phyloP scores from a whole-genome alignment of 1,140 invertebrate species.

The Eubasilissa regina region DNA sequence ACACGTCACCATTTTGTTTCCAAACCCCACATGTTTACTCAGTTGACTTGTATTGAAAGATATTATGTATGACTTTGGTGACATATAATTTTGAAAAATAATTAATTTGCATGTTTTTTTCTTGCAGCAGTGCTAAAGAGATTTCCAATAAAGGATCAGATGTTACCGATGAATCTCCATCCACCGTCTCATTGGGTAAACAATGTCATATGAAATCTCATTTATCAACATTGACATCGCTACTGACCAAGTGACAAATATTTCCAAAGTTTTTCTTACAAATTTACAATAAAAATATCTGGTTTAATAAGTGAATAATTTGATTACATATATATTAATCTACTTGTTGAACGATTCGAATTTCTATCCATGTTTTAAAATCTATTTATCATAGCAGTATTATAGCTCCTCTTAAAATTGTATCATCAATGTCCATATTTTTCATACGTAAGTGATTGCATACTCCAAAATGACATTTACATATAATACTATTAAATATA shows the following conservation, averaged over 20 bases:
- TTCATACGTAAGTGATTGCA: too few species aligned
- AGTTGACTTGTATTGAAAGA: too few species aligned
- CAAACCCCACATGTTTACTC: too few species aligned
- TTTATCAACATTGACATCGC: conserved; percentile 41
- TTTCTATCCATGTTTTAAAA: conserved; percentile 24
- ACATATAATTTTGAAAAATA: background rate
- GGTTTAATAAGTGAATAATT: background rate
- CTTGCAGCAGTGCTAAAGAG: conserved; percentile 70
- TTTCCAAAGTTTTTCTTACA: conserved; percentile 13
- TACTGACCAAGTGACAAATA: conserved; percentile 49
- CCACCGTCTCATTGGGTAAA: conserved; percentile 16
- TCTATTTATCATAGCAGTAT: conserved; percentile 6
- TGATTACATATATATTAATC: background rate
- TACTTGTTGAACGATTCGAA: conserved; percentile 2
- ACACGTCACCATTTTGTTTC: too few species aligned
- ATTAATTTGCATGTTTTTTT: conserved; percentile 30
- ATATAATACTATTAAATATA: too few species aligned
- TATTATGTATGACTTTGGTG: too few species aligned
- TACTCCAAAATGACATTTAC: too few species aligned
- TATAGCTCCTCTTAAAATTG: too few species aligned
- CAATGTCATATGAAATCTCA: conserved; percentile 23
- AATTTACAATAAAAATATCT: conserved; percentile 6
- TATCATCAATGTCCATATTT: conserved; percentile 5
- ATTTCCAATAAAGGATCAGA: conserved; percentile 69
- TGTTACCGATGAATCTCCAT: conserved; percentile 46